A percentile compares a stretch with the other conserved stretches of the same genome.
Conservation (phyloP, 2,888 invertebrate species). For the Eupelmus urozonus region DNA sequence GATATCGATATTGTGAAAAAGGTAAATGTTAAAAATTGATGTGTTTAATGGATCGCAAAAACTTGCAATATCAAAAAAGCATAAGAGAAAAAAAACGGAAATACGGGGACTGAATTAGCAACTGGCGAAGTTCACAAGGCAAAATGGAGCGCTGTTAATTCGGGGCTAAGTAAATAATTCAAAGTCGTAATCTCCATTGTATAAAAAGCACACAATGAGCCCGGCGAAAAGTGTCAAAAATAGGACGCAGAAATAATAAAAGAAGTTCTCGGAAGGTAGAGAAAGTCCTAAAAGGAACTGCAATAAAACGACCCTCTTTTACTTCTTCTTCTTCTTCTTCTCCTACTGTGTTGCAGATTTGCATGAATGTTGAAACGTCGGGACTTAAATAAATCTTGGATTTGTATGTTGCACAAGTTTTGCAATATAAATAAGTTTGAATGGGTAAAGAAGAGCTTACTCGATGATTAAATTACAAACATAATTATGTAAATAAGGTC, state of each 20-base stretch:
- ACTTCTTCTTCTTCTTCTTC: neutral
- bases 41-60: neutral
- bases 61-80: neutral
- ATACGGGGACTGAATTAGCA: too few species aligned
- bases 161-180: neutral
- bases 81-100: neutral
- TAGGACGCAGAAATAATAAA: neutral
- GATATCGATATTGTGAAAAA: too few species aligned
- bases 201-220: neutral
- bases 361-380: too few species aligned
- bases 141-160: neutral
- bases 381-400: too few species aligned
- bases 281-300: neutral
- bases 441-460: too few species aligned
- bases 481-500: too few species aligned
- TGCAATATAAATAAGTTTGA: too few species aligned
- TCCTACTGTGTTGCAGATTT: too few species aligned
- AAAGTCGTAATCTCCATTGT: neutral
- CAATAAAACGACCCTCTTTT: neutral
- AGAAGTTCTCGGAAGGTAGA: neutral
- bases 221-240: constrained; percentile 8
- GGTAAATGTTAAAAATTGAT: too few species aligned
- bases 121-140: neutral
- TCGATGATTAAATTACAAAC: too few species aligned
- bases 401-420: too few species aligned